phyloP scores from a whole-genome alignment of 2,888 invertebrate genomes.

The Flabesymbios commensalis region DNA sequence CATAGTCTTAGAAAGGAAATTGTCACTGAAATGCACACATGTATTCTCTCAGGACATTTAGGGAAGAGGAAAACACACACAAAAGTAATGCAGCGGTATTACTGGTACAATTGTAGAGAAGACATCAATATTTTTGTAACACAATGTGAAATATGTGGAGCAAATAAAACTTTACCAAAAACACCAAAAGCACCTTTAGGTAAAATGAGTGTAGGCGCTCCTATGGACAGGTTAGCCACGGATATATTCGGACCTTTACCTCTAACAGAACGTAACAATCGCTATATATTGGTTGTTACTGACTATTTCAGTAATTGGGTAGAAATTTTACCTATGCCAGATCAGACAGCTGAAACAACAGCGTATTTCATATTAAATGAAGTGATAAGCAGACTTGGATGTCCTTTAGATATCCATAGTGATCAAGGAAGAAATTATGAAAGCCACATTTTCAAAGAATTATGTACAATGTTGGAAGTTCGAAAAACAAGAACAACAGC shows the following conservation, averaged over 20 bases:
- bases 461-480: slow-evolving; percentile 30
- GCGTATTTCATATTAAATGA: slow-evolving; percentile 28
- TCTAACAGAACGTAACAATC: slow-evolving; percentile 24
- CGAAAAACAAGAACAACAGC: slow-evolving; percentile 25
- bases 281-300: slow-evolving; percentile 29
- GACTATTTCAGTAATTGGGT: slow-evolving; percentile 34
- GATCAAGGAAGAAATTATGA: slow-evolving; percentile 33
- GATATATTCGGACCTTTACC: slow-evolving; percentile 34
- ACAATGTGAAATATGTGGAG: slow-evolving; percentile 24
- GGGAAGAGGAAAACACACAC: slow-evolving; percentile 24
- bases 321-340: slow-evolving; percentile 24
- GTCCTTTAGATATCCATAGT: slow-evolving; percentile 21
- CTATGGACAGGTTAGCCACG: slow-evolving; percentile 23
- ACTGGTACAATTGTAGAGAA: slow-evolving; percentile 22
- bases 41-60: slow-evolving; percentile 20
- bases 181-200: slow-evolving; percentile 20
- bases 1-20: slow-evolving; percentile 8
- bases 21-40: slow-evolving; percentile 14
- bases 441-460: slow-evolving; percentile 32
- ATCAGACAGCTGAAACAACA: slow-evolving; percentile 27
- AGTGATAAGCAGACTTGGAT: slow-evolving; percentile 25
- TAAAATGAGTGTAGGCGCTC: slow-evolving; percentile 21
- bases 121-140: slow-evolving; percentile 19
- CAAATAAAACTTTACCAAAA: slow-evolving; percentile 15
- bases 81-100: slow-evolving; percentile 12